These are phyloP conservation scores for Magallana gigas DNA, from an alignment of 1,140 invertebrate genomes.

Conservation along the genomic window DNA sequence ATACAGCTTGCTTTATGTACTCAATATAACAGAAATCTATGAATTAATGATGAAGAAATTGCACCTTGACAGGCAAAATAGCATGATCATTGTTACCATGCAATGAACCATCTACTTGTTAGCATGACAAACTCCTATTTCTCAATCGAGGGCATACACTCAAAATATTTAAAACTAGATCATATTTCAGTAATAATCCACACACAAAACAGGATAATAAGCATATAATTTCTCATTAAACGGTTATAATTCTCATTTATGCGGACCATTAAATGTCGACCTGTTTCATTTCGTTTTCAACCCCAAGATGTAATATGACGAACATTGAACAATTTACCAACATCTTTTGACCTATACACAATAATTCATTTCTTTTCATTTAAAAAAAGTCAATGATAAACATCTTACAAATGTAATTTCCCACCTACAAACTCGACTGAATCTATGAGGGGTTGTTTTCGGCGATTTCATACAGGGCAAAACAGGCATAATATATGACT, in stretches of 20 bases:
- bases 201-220: slow-evolving; percentile 15
- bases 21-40: neutral
- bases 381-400: too few species aligned
- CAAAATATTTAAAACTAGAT: neutral
- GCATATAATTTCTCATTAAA: slow-evolving; percentile 20
- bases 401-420: too few species aligned
- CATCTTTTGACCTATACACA: too few species aligned
- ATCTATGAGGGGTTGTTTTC: too few species aligned
- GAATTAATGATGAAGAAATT: neutral
- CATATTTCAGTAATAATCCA: slow-evolving; percentile 10
- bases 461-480: too few species aligned
- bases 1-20: neutral
- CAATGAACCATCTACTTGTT: neutral
- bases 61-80: neutral
- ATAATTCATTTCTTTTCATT: too few species aligned
- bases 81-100: neutral
- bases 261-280: neutral
- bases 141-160: neutral
- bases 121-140: slow-evolving; percentile 19
- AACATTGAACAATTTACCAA: too few species aligned
- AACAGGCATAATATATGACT: too few species aligned
- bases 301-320: too few species aligned
- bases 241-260: neutral
- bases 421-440: too few species aligned
- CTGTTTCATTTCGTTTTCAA: slow-evolving; percentile 23